phyloP scores from a whole-genome alignment of 2,888 invertebrate genomes.

The Anthophora plumipes region DNA sequence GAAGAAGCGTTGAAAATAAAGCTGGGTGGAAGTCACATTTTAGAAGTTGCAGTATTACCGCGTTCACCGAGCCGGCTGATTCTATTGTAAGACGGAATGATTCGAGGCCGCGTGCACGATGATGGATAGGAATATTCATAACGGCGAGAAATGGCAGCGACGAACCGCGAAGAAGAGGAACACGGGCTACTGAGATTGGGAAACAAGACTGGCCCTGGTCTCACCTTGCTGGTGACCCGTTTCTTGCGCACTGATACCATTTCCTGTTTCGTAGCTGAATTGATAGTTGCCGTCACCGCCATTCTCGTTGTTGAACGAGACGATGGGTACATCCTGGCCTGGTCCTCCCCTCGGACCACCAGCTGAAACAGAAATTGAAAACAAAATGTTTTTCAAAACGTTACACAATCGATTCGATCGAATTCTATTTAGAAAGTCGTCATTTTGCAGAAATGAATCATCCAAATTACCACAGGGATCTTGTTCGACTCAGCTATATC shows the following conservation, averaged over 20 bases:
- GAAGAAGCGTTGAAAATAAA: not conserved
- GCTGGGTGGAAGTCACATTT: conserved; percentile 24
- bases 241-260: conserved; percentile 80
- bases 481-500: conserved; percentile 12
- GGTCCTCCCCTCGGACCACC: conserved; percentile 58
- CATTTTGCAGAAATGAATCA: not conserved
- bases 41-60: conserved; percentile 26
- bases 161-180: conserved; percentile 58
- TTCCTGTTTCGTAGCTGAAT: conserved; percentile 81
- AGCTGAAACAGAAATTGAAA: conserved; percentile 36
- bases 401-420: not conserved
- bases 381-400: not conserved
- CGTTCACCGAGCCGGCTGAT: conserved; percentile 20
- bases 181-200: conserved; percentile 41
- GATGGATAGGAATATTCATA: conserved; percentile 63
- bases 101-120: conserved; percentile 45
- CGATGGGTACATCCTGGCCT: conserved; percentile 77
- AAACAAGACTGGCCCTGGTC: conserved; percentile 58
- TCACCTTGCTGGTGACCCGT: conserved; percentile 79
- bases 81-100: conserved; percentile 44
- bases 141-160: conserved; percentile 50
- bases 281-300: conserved; percentile 80
- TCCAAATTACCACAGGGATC: not conserved
- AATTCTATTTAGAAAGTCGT: not conserved
- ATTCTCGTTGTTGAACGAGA: conserved; percentile 78